Evolutionary conservation across 2,797 vertebrate species (phyloP).

Genomic region (Pipistrellus kuhlii): DNA sequence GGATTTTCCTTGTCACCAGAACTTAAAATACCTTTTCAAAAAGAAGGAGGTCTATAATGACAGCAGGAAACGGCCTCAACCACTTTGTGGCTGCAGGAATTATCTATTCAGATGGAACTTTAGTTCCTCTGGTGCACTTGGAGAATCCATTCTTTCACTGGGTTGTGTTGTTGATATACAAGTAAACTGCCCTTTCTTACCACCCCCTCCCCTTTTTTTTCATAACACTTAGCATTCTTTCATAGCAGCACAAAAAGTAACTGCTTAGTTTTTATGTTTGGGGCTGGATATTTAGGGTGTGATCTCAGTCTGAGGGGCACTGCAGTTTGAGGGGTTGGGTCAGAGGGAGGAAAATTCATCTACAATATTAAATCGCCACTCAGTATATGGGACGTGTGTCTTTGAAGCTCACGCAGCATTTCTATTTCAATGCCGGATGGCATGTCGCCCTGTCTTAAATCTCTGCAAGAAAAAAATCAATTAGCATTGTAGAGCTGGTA

Average conservation of each 20-base stretch:
- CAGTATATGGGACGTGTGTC: conserved; percentile 59
- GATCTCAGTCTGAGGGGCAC: neutral
- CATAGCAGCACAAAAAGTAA: neutral
- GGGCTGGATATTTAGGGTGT: neutral
- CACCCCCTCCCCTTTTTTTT: neutral
- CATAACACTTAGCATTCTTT: neutral
- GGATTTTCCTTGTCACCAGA: neutral
- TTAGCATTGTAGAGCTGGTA: conserved; percentile 77
- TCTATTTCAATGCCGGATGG: conserved; percentile 73
- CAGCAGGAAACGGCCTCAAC: neutral
- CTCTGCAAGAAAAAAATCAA: conserved; percentile 83
- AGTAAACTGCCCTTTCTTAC: neutral
- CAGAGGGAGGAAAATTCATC: neutral
- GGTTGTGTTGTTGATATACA: neutral
- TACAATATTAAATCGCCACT: conserved; percentile 51
- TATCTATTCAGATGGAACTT: neutral
- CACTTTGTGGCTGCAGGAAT: neutral
- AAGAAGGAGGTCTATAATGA: neutral
- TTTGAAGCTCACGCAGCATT: conserved; percentile 68
- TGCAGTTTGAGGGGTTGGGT: neutral
- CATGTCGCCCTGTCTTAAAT: conserved; percentile 78
- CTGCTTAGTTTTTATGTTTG: neutral
- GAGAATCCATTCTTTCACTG: neutral
- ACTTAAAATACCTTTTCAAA: neutral
- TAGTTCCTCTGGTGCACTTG: neutral